phyloP scores from a whole-genome alignment of 2,113 vertebrate genomes.

The Bambusicola thoracicus region DNA sequence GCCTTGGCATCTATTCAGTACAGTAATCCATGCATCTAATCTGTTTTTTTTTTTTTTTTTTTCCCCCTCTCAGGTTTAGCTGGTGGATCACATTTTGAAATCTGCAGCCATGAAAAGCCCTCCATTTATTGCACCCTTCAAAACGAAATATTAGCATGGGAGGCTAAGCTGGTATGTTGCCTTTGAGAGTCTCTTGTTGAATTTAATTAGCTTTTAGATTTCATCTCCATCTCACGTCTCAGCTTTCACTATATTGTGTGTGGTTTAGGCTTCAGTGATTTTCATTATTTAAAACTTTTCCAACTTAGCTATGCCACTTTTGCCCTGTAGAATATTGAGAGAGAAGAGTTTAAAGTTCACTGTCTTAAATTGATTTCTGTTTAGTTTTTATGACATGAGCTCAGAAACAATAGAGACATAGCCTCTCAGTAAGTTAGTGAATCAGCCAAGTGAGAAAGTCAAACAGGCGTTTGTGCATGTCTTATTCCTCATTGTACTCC shows the following conservation, averaged over 20 bases:
- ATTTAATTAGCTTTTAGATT: slow-evolving; percentile 83
- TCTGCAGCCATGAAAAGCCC: slow-evolving; percentile 72
- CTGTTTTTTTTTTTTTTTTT: slow-evolving; percentile 25
- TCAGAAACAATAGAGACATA: slow-evolving; percentile 41
- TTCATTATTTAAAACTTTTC: slow-evolving; percentile 74
- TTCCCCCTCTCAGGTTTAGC: slow-evolving; percentile 67
- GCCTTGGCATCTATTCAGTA: slow-evolving; percentile 75
- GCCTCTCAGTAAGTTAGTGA: slow-evolving; percentile 22
- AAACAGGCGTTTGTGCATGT: slow-evolving; percentile 41
- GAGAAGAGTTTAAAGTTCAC: slow-evolving; percentile 33
- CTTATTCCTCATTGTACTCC: slow-evolving; percentile 51
- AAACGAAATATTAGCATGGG: slow-evolving; percentile 74
- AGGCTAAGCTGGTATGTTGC: slow-evolving; percentile 74
- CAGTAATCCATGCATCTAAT: slow-evolving; percentile 80
- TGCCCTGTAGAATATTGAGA: slow-evolving; percentile 14
- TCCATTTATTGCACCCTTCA: slow-evolving; percentile 70
- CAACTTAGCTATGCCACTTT: slow-evolving; percentile 22
- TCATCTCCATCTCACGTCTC: slow-evolving; percentile 68
- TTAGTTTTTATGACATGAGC: slow-evolving; percentile 57
- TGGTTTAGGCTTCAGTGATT: slow-evolving; percentile 74
- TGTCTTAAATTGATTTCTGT: slow-evolving; percentile 65
- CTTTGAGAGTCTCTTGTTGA: slow-evolving; percentile 72
- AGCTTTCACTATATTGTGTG: slow-evolving; percentile 69
- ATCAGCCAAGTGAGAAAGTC: slow-evolving; percentile 53
- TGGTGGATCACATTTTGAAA: slow-evolving; percentile 77